phyloP scores from a whole-genome alignment of 2,113 vertebrate species.

The Bucco capensis region DNA sequence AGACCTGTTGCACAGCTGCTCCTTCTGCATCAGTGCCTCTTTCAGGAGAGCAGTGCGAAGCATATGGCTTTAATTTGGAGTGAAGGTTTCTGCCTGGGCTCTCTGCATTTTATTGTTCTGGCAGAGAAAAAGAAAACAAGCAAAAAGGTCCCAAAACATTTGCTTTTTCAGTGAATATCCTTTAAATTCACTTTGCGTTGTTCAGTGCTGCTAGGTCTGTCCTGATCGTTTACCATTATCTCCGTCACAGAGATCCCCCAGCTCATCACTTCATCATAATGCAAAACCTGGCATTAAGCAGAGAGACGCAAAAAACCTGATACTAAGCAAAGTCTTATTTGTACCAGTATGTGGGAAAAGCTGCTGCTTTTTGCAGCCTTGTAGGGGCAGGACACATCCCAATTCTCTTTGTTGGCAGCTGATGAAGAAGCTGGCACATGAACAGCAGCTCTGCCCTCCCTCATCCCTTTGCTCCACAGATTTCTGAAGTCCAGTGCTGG shows the following conservation, averaged over 20 bases:
- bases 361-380: neutral
- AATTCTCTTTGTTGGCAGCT: neutral
- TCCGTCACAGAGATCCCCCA: neutral
- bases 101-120: neutral
- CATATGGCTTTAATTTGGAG: constrained; percentile 1
- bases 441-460: neutral
- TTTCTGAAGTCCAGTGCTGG: too few species aligned
- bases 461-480: neutral
- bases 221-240: accelerated
- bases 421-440: neutral
- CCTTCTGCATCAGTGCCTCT: neutral
- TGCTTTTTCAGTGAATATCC: neutral
- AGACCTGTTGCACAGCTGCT: constrained; percentile 2
- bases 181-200: neutral
- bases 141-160: neutral
- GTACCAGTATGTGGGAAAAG: neutral
- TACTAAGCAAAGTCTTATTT: neutral
- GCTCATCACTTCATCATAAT: neutral
- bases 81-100: neutral
- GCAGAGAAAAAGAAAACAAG: neutral
- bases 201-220: neutral
- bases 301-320: neutral
- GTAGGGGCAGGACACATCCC: neutral
- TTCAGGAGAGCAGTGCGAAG: neutral
- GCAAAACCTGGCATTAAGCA: neutral